Evolutionary conservation across 2,113 vertebrate genomes (phyloP).

Genomic region (Acanthisitta chloris): DNA sequence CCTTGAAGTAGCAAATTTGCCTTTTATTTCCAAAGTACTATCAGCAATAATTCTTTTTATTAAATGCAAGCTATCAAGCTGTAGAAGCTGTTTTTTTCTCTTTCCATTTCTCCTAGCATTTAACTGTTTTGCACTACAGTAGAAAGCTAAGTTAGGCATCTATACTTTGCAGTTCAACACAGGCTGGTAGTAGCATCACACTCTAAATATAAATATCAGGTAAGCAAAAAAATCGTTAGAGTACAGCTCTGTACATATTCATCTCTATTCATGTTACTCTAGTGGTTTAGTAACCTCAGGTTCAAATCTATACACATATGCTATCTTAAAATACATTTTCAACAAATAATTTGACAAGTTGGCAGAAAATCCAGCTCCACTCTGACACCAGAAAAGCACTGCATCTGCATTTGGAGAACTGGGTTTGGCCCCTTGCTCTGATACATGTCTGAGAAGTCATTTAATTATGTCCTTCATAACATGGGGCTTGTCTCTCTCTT

Average conservation of each 20-base stretch:
- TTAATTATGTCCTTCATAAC: background rate
- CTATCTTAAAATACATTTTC: background rate
- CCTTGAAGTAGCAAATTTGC: background rate
- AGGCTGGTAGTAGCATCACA: background rate
- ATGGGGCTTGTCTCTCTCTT: background rate
- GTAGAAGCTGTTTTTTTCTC: background rate
- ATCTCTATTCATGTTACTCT: background rate
- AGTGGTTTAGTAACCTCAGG: background rate
- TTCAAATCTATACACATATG: background rate
- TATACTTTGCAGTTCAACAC: background rate
- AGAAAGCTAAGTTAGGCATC: background rate
- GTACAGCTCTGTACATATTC: background rate
- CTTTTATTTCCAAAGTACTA: background rate
- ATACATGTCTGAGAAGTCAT: fast-evolving
- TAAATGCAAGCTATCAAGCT: background rate
- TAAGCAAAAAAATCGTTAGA: background rate
- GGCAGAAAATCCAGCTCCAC: background rate
- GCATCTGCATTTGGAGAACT: background rate
- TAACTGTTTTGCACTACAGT: background rate
- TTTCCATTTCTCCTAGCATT: background rate
- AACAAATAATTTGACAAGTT: background rate
- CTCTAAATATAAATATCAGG: background rate
- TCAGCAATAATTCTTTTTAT: background rate
- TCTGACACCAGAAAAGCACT: background rate
- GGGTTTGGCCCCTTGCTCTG: background rate